These are phyloP conservation scores for Ellobius talpinus DNA, from an alignment of 2,113 vertebrate species.

Conservation along the genomic window DNA sequence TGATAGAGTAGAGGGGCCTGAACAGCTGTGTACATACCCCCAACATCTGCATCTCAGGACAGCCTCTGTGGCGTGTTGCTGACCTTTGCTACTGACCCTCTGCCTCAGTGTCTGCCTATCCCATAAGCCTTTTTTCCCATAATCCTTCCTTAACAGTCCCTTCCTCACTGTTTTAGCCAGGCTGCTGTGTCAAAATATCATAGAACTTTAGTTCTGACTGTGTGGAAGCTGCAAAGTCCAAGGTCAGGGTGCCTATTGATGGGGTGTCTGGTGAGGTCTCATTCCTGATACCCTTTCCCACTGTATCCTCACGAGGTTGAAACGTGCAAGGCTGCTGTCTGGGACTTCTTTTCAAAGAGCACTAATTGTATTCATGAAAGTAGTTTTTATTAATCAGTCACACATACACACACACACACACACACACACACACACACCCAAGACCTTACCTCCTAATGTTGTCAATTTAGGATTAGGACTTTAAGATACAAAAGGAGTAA, in stretches of 20 bases:
- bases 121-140: neutral
- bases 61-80: neutral
- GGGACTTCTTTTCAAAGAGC: neutral
- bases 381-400: neutral
- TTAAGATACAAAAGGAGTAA: neutral
- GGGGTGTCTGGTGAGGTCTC: neutral
- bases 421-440: too few species aligned
- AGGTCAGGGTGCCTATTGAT: neutral
- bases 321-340: neutral
- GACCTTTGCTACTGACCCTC: neutral
- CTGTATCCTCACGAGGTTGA: fast-evolving
- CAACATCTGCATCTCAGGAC: neutral
- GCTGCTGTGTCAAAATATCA: neutral
- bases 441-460: neutral
- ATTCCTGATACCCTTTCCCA: neutral
- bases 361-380: neutral
- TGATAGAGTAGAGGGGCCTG: neutral
- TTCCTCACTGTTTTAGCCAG: neutral
- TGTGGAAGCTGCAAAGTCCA: neutral
- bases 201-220: neutral
- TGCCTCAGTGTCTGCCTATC: too few species aligned
- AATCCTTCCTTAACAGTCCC: neutral
- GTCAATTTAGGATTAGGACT: neutral
- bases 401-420: too few species aligned
- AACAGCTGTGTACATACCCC: neutral